These are phyloP conservation scores for Crax fasciolata DNA, from an alignment of 2,797 vertebrate species.

Conservation along the genomic window DNA sequence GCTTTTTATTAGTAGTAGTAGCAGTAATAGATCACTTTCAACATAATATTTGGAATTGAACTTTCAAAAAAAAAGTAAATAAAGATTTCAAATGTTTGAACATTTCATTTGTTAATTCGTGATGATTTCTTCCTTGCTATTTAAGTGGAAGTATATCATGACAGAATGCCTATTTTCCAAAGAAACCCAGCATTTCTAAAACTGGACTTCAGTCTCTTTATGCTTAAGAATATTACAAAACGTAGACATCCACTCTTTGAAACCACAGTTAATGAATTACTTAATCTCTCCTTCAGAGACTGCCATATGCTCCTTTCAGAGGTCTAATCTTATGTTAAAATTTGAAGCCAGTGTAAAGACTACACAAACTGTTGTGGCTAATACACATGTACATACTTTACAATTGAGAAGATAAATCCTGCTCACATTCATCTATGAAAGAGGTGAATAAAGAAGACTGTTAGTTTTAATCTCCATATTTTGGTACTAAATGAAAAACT, in stretches of 20 bases:
- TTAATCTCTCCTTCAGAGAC: not conserved
- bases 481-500: not conserved
- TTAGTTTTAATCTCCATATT: not conserved
- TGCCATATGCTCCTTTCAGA: not conserved
- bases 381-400: not conserved
- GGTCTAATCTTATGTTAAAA: not conserved
- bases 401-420: not conserved
- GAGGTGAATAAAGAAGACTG: not conserved
- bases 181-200: not conserved
- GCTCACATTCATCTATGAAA: not conserved
- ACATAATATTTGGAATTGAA: not conserved
- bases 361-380: not conserved
- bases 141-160: not conserved
- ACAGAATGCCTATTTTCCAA: not conserved
- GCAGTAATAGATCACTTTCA: not conserved
- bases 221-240: conserved; percentile 55
- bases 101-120: not conserved
- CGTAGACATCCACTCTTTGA: conserved; percentile 5
- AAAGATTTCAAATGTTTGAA: not conserved
- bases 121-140: not conserved
- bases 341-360: not conserved
- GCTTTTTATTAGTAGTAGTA: not conserved
- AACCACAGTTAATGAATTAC: conserved; percentile 50
- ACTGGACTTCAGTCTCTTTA: not conserved
- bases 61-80: not conserved